Evolutionary conservation across 23 tunicate species (phyloP).

Genomic region (Halocynthia aurantium): DNA sequence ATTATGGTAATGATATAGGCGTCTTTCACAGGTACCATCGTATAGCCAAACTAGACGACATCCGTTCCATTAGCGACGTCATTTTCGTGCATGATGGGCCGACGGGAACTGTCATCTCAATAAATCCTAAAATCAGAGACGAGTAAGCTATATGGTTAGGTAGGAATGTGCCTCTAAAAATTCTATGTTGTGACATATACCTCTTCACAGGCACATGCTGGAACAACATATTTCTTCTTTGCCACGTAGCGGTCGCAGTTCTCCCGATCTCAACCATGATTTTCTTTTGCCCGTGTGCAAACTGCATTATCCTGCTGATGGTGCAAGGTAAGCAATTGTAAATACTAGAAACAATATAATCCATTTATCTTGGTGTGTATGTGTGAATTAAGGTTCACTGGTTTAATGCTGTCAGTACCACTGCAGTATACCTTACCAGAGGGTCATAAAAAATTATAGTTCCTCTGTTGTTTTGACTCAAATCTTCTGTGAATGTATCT

Average conservation of each 20-base stretch:
- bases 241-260: slow-evolving; percentile 20
- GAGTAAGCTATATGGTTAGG: background rate
- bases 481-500: too few species aligned
- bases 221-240: background rate
- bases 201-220: background rate
- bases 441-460: too few species aligned
- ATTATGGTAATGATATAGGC: too few species aligned
- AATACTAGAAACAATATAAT: background rate
- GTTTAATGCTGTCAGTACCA: too few species aligned
- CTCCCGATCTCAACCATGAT: slow-evolving; percentile 20
- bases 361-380: too few species aligned
- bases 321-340: background rate
- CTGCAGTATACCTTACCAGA: too few species aligned
- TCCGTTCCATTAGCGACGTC: slow-evolving; percentile 28
- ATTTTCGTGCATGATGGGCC: slow-evolving; percentile 18
- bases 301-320: slow-evolving; percentile 21
- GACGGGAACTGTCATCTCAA: background rate
- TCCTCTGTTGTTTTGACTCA: too few species aligned
- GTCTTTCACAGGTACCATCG: slow-evolving; percentile 35
- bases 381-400: too few species aligned
- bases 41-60: slow-evolving; percentile 23
- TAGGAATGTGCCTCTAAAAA: too few species aligned
- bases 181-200: too few species aligned
- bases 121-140: slow-evolving; percentile 14
- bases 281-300: slow-evolving; percentile 28